Conservation (phyloP, 2,888 invertebrate species). For the Branchipolynoe longqiensis region DNA sequence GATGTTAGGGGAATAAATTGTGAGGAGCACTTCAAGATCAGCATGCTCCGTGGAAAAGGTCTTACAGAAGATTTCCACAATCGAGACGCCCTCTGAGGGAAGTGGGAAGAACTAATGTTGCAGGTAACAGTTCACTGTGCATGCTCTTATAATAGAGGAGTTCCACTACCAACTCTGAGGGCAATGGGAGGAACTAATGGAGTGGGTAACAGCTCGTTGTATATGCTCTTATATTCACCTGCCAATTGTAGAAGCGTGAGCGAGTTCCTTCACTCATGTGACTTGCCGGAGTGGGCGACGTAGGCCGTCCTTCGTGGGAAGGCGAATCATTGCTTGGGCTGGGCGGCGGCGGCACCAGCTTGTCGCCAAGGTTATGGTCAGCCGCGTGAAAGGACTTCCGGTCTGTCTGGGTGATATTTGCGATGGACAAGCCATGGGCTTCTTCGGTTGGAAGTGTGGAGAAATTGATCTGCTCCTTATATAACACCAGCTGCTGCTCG, state of each 20-base stretch:
- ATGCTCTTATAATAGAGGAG: too few species aligned
- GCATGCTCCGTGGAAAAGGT: too few species aligned
- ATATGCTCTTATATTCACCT: too few species aligned
- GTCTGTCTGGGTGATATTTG: neutral
- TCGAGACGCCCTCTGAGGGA: too few species aligned
- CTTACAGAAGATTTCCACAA: too few species aligned
- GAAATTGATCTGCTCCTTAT: constrained; percentile 30
- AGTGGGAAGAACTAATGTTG: too few species aligned
- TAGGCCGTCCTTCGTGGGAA: constrained; percentile 5
- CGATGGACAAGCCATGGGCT: neutral
- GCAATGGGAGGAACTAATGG: too few species aligned
- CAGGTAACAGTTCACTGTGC: too few species aligned
- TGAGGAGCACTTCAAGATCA: too few species aligned
- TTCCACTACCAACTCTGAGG: too few species aligned
- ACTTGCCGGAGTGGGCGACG: neutral
- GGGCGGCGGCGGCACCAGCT: neutral
- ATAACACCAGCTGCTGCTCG: constrained; percentile 71
- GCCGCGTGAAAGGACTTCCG: neutral
- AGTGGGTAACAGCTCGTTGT: too few species aligned
- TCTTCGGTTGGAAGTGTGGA: neutral
- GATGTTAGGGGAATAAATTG: too few species aligned
- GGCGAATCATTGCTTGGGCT: neutral
- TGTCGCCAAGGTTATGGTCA: neutral
- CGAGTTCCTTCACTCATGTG: neutral
- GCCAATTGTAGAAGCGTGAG: constrained; percentile 15